Evolutionary conservation across 2,113 vertebrate species (phyloP).

Genomic region (human (Homo sapiens)): DNA sequence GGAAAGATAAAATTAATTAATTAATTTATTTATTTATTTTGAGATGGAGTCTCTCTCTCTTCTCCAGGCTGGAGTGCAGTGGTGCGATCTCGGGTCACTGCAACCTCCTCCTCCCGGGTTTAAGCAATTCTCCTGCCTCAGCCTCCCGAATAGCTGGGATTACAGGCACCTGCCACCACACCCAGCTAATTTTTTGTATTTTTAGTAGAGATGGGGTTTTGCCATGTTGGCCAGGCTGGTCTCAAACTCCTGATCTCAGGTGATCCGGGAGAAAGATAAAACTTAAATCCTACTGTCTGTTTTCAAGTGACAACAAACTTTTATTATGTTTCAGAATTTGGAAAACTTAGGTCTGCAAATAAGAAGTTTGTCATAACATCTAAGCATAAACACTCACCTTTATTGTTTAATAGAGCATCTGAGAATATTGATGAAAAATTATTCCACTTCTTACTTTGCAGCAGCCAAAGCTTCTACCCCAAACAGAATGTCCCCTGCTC

Average conservation of each 20-base stretch:
- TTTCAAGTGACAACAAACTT: not conserved
- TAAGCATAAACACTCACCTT: conserved; percentile 50
- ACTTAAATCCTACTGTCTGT: not conserved
- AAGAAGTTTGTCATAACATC: conserved; percentile 46
- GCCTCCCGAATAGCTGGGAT: too few species aligned
- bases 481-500: conserved; percentile 41
- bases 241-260: too few species aligned
- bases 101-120: too few species aligned
- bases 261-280: not conserved
- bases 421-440: conserved; percentile 62
- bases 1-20: not conserved
- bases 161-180: too few species aligned
- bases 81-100: too few species aligned
- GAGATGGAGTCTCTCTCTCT: too few species aligned
- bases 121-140: too few species aligned
- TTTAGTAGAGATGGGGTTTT: too few species aligned
- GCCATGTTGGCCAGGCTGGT: too few species aligned
- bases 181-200: too few species aligned
- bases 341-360: not conserved
- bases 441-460: conserved; percentile 62
- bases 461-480: conserved; percentile 30
- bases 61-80: too few species aligned
- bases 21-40: too few species aligned
- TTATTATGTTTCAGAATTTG: not conserved
- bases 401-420: conserved; percentile 65